Evolutionary conservation across 2,797 vertebrate genomes (phyloP).

Genomic region (Taenioides sp.): DNA sequence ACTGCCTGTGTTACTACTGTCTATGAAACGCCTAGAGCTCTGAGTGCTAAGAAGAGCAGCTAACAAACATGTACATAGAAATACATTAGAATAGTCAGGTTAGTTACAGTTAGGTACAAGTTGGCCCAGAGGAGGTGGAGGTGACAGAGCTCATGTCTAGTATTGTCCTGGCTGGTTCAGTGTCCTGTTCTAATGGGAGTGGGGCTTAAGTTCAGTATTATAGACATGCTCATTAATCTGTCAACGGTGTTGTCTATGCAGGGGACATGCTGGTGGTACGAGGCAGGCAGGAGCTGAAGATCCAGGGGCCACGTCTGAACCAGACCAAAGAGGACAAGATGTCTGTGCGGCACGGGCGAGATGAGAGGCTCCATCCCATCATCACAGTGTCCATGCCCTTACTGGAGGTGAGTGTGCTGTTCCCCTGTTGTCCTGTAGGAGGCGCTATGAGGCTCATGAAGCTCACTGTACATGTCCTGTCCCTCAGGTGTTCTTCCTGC

Average conservation of each 20-base stretch:
- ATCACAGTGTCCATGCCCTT: slow-evolving; percentile 93
- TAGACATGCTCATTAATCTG: too few relatives aligned
- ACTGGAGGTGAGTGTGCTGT: slow-evolving; percentile 82
- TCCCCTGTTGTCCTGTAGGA: not conserved
- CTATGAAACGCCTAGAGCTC: too few relatives aligned
- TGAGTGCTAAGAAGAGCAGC: too few relatives aligned
- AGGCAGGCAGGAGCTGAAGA: slow-evolving; percentile 92
- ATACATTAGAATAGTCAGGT: not conserved
- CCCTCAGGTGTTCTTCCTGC: slow-evolving; percentile 93
- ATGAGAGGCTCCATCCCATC: slow-evolving; percentile 91
- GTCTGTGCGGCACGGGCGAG: slow-evolving; percentile 86
- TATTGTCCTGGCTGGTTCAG: too few relatives aligned
- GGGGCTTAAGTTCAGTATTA: too few relatives aligned
- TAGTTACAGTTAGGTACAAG: not conserved
- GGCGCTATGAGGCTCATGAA: not conserved
- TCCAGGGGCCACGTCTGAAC: slow-evolving; percentile 93
- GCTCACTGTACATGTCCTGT: not conserved
- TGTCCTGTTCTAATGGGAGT: too few relatives aligned
- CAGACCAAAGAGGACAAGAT: slow-evolving; percentile 97
- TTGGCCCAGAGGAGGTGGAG: too few relatives aligned
- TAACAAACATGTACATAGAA: too few relatives aligned
- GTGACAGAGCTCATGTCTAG: too few relatives aligned
- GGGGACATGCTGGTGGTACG: slow-evolving; percentile 82
- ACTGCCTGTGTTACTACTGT: not conserved
- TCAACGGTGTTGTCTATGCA: slow-evolving; percentile 9